These are phyloP conservation scores for Trichonephila clavipes DNA, from an alignment of 1,140 invertebrate species.

Conservation along the genomic window DNA sequence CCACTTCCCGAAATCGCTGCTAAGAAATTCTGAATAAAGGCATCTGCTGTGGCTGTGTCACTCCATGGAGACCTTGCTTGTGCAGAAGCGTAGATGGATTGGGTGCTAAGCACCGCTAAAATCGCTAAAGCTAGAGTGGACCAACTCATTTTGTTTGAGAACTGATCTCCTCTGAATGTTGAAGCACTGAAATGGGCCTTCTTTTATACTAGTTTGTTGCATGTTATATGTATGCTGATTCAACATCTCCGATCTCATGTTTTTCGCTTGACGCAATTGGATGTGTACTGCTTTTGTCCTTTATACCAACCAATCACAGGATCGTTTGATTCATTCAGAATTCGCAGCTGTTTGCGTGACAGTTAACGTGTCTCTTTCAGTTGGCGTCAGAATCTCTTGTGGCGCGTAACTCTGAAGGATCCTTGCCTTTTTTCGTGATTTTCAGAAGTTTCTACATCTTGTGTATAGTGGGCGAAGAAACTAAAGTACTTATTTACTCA, in stretches of 20 bases:
- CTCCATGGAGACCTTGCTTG: constrained; percentile 3
- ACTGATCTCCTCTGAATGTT: background rate
- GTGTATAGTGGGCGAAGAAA: too few relatives aligned
- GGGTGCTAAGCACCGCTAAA: constrained; percentile 26
- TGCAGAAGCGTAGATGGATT: background rate
- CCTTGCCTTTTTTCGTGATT: too few relatives aligned
- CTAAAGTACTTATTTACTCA: too few relatives aligned
- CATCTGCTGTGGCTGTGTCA: background rate
- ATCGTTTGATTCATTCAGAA: background rate
- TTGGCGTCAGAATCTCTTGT: too few relatives aligned
- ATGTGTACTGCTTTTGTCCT: too few relatives aligned
- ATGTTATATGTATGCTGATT: background rate
- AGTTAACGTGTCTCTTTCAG: too few relatives aligned
- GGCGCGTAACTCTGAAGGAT: too few relatives aligned
- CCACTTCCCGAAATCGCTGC: background rate
- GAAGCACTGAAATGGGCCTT: background rate
- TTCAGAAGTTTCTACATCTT: too few relatives aligned
- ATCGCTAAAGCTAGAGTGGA: background rate
- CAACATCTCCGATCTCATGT: background rate
- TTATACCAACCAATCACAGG: background rate
- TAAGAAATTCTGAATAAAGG: background rate
- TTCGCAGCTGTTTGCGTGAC: constrained; percentile 1
- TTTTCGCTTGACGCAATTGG: background rate
- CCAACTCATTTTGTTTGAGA: constrained; percentile 32
- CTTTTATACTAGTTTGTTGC: background rate